Percentiles rank a stretch among this genome's conserved stretches.
phyloP scores from a whole-genome alignment of 2,888 invertebrate genomes.

The Zaprionus obscuricornis region DNA sequence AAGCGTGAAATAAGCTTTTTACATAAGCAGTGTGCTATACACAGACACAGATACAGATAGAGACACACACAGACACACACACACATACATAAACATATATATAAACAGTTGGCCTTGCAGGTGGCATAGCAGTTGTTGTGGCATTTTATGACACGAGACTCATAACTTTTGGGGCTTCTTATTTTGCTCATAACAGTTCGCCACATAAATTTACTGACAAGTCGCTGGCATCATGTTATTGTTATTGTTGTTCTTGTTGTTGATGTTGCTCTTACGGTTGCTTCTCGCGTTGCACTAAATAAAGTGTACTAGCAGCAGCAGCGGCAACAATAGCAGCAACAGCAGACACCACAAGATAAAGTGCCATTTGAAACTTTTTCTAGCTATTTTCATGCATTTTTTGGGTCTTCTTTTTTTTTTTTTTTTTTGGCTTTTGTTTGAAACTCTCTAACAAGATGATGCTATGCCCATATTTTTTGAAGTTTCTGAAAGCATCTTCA shows the following conservation, averaged over 20 bases:
- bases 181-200: conserved; percentile 73
- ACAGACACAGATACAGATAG: conserved; percentile 11
- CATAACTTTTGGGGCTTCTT: conserved; percentile 73
- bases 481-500: conserved; percentile 1
- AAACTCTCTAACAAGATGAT: conserved; percentile 20
- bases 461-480: conserved; percentile 10
- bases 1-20: conserved; percentile 78
- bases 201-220: conserved; percentile 70
- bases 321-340: conserved; percentile 19
- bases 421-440: conserved; percentile 12
- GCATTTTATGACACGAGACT: conserved; percentile 69
- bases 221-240: conserved; percentile 40
- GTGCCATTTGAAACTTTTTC: conserved; percentile 75
- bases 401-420: conserved; percentile 17
- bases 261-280: neutral
- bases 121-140: conserved; percentile 57
- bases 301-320: conserved; percentile 46
- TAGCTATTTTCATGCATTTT: conserved; percentile 37
- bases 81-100: neutral
- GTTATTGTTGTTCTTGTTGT: conserved; percentile 9
- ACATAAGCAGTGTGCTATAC: conserved; percentile 65
- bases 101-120: conserved; percentile 50
- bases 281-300: conserved; percentile 40
- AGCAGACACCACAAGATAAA: conserved; percentile 63
- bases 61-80: conserved; percentile 4